These are phyloP conservation scores for Muscina levida DNA, from an alignment of 2,888 invertebrate genomes.

Conservation along the genomic window DNA sequence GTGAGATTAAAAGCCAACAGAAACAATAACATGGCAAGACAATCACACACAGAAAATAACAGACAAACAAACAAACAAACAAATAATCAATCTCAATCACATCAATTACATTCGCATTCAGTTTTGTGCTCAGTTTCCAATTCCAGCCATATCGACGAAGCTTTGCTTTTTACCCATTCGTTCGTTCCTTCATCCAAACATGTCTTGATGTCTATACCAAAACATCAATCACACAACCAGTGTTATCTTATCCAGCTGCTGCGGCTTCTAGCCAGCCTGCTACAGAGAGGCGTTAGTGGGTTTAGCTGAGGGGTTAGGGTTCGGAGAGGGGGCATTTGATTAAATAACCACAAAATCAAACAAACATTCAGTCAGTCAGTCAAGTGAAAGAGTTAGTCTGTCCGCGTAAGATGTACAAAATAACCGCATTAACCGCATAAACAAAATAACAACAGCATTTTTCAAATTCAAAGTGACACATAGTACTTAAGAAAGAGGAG, in stretches of 20 bases:
- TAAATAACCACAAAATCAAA: conserved; percentile 38
- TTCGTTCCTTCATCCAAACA: background rate
- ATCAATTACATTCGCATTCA: conserved; percentile 64
- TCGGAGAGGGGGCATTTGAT: conserved; percentile 32
- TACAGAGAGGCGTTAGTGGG: background rate
- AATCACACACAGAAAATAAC: conserved; percentile 8
- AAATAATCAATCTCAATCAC: conserved; percentile 68
- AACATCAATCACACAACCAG: conserved; percentile 53
- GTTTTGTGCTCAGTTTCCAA: conserved; percentile 10
- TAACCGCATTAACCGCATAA: conserved; percentile 30
- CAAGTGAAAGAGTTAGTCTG: background rate
- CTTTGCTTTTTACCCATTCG: background rate
- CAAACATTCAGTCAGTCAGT: conserved; percentile 7
- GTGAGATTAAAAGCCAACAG: conserved; percentile 33
- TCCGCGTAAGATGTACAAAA: conserved; percentile 16
- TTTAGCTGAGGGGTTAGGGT: background rate
- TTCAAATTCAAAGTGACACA: conserved; percentile 36
- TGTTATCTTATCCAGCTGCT: conserved; percentile 53
- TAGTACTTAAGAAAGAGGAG: conserved; percentile 9
- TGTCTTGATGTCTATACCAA: conserved; percentile 35
- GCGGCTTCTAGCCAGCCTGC: background rate
- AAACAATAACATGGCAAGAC: conserved; percentile 20
- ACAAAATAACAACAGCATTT: conserved; percentile 37
- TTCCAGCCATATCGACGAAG: background rate
- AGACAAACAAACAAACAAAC: conserved; percentile 40